Base-by-base conservation (phyloP, 2,888 invertebrate species). In the Monochamus alternatus region DNA sequence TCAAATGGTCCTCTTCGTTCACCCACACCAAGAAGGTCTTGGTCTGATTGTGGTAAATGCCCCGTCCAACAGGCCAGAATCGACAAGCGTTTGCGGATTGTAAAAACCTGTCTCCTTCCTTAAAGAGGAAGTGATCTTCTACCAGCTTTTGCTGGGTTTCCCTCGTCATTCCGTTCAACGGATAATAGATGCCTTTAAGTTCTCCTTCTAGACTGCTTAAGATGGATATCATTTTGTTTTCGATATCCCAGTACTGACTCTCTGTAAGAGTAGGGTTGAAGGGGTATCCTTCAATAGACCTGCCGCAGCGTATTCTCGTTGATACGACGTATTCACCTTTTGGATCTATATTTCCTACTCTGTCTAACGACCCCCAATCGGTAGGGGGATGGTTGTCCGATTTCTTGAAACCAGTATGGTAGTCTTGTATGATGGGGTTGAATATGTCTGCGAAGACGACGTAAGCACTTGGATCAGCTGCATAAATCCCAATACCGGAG, bases 11-110 rank as follows among this genome's bases (percentile, higher is more conserved):
- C 90, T 98, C 98, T 90, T 98, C 98, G 88, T 98, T 98, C 90
- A 96, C 94, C 98, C 98, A 98, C 81, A 98, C 95, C 89, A 97
- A 91, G 94, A 98, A 98, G 82, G 97, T 97, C 92, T 98, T 98
- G 90, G 93, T 93, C 88, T 96, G 95, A 88, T 98, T 98, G 92
- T 96, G 96, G 93, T 93, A 98, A 91, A 98, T 98, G 86, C 98
- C 98, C 89, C 98, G 95, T 32, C 93, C 92, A 79, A 93, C 92
- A 82, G 98, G 98, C 98, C 98, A 99, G 92, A 92, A 98, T 81
- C 97, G 95, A 92, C 96, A 97, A 69, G 97, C 96, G 85, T 97
- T 97, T 83, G 97, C 97, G 1, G 96, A 93, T 91, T 96, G 94
- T 86, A 97, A 92, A 91, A 95, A 95, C 80, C 95, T 92, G 89